Evolutionary conservation across 2,797 vertebrate species (phyloP), one percentile per base, ranked within the genome.

Genomic region (Ispidina picta): DNA sequence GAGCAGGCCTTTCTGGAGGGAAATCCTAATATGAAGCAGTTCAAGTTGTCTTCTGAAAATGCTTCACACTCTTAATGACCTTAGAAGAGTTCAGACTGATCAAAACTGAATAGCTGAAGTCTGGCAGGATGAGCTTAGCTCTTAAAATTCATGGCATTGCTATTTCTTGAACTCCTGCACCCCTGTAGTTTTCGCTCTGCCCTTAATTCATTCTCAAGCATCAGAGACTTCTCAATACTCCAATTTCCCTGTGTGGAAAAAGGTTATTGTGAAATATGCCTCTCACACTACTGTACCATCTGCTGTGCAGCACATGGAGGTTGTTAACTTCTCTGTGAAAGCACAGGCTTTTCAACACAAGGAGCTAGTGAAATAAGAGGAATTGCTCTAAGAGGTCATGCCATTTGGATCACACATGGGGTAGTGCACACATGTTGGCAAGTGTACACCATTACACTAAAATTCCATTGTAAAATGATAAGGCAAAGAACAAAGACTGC

Each of bases 231-330:
- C 80, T 82, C 83, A 33, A 35, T 76, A 70, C 86, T 85, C 94
- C 80, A 3, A 28, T 55, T 82, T 88, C 68, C 66, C 80, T 26
- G 4, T 26, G 64, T 84, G 65, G 83, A 84, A 79, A 79, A 89
- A 79, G 70, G 71, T 88, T 89, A 94, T 92, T 92, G 91, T 94
- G 89, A 94, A 95, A 94, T 55, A 91, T 51, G 54, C 88, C 93
- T 44, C 89, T 71, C 48, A 82, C 88, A 71, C 76, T 86, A 74
- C 83, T 46, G 85, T 12, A 51, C 93, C 93, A 94, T 94, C 93
- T 96, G 95, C 88, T 73, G 8, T 20, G 68, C 64, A 37, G 91
- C 91, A 86, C 94, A 86, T 64, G 90, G 88, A 92, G 83, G 89
- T 19, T 92, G 89, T 78, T 93, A 94, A 26, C 83, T 89, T 15